Evolutionary conservation across 1,140 invertebrate species (phyloP), one percentile per base, ranked within the genome.

Genomic region (Drosophila funebris): DNA sequence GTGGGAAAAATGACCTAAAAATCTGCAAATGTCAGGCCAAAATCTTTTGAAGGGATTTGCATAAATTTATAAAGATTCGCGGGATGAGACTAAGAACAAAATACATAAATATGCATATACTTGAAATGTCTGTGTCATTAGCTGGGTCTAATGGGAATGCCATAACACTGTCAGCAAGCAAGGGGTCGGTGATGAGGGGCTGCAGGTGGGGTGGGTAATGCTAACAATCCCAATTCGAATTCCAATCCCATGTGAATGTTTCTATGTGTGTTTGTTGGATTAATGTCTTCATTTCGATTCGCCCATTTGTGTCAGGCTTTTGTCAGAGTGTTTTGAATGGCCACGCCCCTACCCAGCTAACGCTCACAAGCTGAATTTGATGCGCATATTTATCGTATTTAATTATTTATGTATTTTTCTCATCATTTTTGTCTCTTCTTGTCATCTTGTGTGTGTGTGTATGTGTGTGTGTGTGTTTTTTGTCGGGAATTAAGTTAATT

Each of bases 401-500:
- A 46, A 66, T 69, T 63, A 71, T 71, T 71, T 74, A 70, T 74
- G 48, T 63, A 60, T 58, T 41, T 68, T 33, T 24, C 24, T 6
- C 11, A 13, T 33, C 16, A 4, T 13, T 5, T 13, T 33, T 33
- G 9, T 11, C 36, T 74, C 24, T 52, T 29, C 9, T 44, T 73
- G 46, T 54, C 48, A 7, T 6, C n/a, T 13, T 31, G 4, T 36
- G 29, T 31, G 9, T 31, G 9, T 31, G 9, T n/a, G 9, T 31
- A 31, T 31, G 7, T 31, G 29, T 31, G 9, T 31, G 9, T 31
- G 9, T 31, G 9, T 4, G 29, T 31, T 31, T 9, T 31, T 22
- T 22, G n/a, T n/a, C 46, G 61, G 67, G 76, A 70, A 84, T 84
- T 85, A 85, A 71, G 81, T 85, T 84, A 84, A 84, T 84, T 84